Conservation (phyloP, 1,140 invertebrate species). For the Zaprionus vittiger region DNA sequence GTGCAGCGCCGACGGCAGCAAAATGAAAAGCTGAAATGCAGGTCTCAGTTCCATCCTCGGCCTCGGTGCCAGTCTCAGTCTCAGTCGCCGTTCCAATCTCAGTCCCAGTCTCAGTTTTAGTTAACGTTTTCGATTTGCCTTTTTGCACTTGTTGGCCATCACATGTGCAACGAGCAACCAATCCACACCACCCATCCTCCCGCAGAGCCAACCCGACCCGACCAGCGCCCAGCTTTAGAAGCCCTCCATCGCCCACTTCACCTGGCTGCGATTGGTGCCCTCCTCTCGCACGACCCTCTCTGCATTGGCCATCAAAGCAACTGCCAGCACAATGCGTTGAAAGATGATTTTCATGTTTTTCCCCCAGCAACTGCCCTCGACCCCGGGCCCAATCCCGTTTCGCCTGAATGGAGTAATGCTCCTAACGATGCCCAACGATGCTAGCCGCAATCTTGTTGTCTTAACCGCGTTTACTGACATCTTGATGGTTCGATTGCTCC, state of each 20-base stretch:
- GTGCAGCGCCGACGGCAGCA: slow-evolving; percentile 52
- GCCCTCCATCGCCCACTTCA: slow-evolving; percentile 34
- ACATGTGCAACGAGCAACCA: slow-evolving; percentile 10
- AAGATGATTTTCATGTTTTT: slow-evolving; percentile 83
- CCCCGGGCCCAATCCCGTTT: slow-evolving; percentile 3
- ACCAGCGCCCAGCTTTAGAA: slow-evolving; percentile 13
- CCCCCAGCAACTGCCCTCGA: slow-evolving; percentile 33
- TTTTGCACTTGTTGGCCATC: slow-evolving; percentile 58
- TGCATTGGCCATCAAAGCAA: slow-evolving; percentile 32
- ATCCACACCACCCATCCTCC: neutral
- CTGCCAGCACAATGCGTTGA: slow-evolving; percentile 67
- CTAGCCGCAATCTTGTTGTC: slow-evolving; percentile 75
- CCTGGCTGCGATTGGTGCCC: slow-evolving; percentile 49
- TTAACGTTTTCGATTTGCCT: slow-evolving; percentile 49
- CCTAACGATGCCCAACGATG: slow-evolving; percentile 61
- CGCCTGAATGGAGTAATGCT: slow-evolving; percentile 46
- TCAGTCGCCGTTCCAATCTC: slow-evolving; percentile 9
- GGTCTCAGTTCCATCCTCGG: slow-evolving; percentile 27
- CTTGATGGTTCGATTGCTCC: slow-evolving; percentile 76
- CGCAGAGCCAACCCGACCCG: neutral
- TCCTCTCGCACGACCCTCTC: neutral
- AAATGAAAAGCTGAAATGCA: slow-evolving; percentile 69
- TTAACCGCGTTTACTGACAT: slow-evolving; percentile 78
- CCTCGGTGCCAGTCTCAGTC: neutral
- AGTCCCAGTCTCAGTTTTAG: slow-evolving; percentile 29